Conservation (phyloP, 2,797 vertebrate species). For the Chiroxiphia lanceolata region DNA sequence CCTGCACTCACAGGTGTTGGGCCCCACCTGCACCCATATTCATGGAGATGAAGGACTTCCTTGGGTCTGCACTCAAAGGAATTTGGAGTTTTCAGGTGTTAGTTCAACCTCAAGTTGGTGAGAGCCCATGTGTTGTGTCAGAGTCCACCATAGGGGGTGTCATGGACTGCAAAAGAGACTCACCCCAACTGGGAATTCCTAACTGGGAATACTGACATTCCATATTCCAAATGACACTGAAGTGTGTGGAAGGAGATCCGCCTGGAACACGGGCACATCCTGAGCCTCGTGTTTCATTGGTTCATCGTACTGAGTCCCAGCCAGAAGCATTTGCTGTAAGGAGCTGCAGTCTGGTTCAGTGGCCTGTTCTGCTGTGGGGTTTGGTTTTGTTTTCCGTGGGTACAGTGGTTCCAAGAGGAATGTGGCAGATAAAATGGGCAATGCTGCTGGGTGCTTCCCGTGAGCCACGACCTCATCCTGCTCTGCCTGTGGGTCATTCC, state of each 20-base stretch:
- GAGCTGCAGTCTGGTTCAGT: background rate
- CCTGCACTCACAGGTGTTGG: background rate
- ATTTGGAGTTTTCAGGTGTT: background rate
- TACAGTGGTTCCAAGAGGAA: background rate
- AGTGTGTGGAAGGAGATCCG: background rate
- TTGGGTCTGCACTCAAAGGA: background rate
- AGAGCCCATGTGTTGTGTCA: background rate
- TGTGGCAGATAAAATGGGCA: background rate
- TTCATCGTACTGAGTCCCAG: background rate
- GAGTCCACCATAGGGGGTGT: accelerated
- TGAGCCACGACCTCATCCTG: background rate
- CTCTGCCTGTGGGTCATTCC: accelerated
- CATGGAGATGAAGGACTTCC: accelerated
- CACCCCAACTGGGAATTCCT: background rate
- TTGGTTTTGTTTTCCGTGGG: background rate
- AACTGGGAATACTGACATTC: background rate
- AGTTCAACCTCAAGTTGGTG: background rate
- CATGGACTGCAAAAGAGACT: background rate
- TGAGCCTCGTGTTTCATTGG: background rate
- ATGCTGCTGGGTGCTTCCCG: background rate
- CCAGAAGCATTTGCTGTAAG: background rate
- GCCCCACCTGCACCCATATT: background rate
- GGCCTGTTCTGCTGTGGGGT: background rate
- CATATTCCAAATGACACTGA: too few species aligned
- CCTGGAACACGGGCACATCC: background rate